phyloP scores from a whole-genome alignment of 2,797 vertebrate species.

The Melanotaenia pygmaea region DNA sequence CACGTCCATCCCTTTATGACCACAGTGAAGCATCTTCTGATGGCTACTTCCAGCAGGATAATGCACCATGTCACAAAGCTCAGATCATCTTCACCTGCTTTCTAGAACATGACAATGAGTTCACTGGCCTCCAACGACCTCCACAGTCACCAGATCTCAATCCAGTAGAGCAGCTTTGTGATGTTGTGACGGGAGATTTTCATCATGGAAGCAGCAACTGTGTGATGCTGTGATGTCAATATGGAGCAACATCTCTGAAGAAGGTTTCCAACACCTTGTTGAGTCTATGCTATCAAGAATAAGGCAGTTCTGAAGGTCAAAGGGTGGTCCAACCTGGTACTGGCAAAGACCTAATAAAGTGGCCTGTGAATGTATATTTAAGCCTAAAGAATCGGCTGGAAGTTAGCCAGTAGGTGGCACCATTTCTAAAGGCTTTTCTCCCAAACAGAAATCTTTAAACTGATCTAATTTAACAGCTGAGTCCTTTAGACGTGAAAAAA shows the following conservation, averaged over 20 bases:
- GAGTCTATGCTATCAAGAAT: neutral
- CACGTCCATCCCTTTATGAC: too few relatives aligned
- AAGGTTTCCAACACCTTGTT: neutral
- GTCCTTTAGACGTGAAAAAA: neutral
- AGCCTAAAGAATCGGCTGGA: conserved; percentile 1
- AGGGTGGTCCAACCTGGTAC: too few relatives aligned
- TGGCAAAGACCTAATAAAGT: neutral
- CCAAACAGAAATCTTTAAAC: neutral
- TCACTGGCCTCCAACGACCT: too few relatives aligned
- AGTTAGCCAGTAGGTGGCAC: conserved; percentile 4
- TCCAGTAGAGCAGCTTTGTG: neutral
- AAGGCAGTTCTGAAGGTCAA: too few relatives aligned
- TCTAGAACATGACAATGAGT: too few relatives aligned
- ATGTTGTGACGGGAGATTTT: neutral
- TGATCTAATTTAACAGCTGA: neutral
- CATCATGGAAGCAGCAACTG: neutral
- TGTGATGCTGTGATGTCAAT: neutral
- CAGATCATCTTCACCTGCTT: too few relatives aligned
- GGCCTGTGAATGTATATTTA: neutral
- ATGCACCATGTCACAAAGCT: too few relatives aligned
- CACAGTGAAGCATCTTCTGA: too few relatives aligned
- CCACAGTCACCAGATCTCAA: neutral
- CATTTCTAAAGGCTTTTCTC: neutral
- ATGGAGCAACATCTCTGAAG: neutral
- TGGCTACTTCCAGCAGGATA: too few relatives aligned